These are phyloP conservation scores for Volucella inanis DNA, from an alignment of 2,888 invertebrate genomes.

Conservation along the genomic window DNA sequence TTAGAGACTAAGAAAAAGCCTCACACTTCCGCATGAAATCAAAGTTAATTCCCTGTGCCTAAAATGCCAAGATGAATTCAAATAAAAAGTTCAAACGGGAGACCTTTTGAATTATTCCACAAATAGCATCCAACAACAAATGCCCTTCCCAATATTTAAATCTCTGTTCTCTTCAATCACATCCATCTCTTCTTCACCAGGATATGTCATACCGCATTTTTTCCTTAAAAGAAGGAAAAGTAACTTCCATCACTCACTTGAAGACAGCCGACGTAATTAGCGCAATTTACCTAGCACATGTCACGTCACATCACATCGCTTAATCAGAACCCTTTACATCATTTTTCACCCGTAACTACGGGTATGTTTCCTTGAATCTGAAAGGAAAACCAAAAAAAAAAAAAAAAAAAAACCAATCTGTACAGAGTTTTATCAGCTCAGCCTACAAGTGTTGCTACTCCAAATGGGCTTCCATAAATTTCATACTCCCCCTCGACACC, in stretches of 20 bases:
- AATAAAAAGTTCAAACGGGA: no score
- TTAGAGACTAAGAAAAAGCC: no score
- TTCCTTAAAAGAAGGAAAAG: not conserved
- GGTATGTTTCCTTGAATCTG: constrained; percentile 4
- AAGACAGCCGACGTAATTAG: constrained; percentile 56
- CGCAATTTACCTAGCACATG: constrained; percentile 37
- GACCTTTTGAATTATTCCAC: no score
- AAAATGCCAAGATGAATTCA: no score
- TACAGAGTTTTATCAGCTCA: constrained; percentile 8
- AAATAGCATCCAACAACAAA: no score
- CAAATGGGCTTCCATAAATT: constrained; percentile 64
- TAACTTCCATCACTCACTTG: constrained; percentile 32
- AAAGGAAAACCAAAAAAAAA: no score
- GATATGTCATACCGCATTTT: not conserved
- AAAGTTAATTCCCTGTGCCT: no score
- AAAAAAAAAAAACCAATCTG: constrained; percentile 47
- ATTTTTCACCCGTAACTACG: constrained; percentile 35
- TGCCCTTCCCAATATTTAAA: no score
- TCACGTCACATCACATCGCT: constrained; percentile 38
- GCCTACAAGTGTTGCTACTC: constrained; percentile 24
- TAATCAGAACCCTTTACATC: constrained; percentile 61
- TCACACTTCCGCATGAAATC: no score
- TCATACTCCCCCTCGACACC: constrained; percentile 38
- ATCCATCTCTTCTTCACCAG: not conserved
- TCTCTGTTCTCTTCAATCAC: not conserved